Evolutionary conservation across 2,888 invertebrate species (phyloP), one percentile per base, ranked within the genome.

Genomic region (Ceriagrion tenellum): DNA sequence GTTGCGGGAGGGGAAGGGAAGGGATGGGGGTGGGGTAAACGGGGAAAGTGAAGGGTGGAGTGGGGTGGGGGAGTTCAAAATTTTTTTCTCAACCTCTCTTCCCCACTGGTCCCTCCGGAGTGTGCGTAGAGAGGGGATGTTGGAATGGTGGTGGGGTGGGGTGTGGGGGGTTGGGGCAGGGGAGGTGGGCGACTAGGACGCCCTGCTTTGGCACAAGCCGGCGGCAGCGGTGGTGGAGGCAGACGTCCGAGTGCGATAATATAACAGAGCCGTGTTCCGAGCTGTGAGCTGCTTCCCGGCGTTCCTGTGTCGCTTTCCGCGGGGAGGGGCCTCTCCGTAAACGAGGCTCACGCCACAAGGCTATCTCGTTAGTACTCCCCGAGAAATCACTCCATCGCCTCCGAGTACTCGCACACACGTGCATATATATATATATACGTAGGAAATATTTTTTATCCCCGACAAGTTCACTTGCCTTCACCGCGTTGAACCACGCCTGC

Each of bases 201-300:
- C 89, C 89, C 55, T 55, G 35, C 89, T 89, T 89, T 89, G 89
- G 89, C n/a, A 55, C 55, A 89, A 89, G 89, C 55, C 89, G 89
- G 55, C 89, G 47, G 55, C 26, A 55, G n/a, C 89, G 55, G 55
- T 23, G n/a, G 88, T 47, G 47, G 59, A 89, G 55, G 55, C 89
- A 47, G 55, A 89, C n/a, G 20, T 40, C 47, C 69, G 69, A 10
- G 47, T 47, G 81, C 81, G 81, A 81, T 69, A 69, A 69, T 81
- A 81, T 35, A 69, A 30, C 81, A 35, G 81, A n/a, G 69, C 69
- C 69, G 69, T 69, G 69, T n/a, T 69, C 69, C 69, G 81, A 26
- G 81, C 35, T n/a, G 81, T 81, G 30, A 30, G 81, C 69, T 35
- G 81, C 35, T 81, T 35, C 35, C 18, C 81, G 13, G 59, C 13